Evolutionary conservation across 2,113 vertebrate genomes (phyloP).

Genomic region (Saccopteryx leptura): DNA sequence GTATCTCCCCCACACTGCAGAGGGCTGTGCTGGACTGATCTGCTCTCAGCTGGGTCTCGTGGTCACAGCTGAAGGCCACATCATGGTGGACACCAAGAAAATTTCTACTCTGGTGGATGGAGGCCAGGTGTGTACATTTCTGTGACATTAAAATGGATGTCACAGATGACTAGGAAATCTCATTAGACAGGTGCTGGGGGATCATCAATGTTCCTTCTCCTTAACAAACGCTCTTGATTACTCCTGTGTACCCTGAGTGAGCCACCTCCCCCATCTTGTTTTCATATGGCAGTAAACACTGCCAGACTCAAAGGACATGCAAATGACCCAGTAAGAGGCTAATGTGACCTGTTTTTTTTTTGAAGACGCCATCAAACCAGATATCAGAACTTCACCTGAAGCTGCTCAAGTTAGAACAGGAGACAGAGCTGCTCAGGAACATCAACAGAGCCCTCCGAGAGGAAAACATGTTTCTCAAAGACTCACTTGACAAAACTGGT

Average conservation of each 20-base stretch:
- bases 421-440: conserved; percentile 90
- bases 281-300: background rate
- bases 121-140: conserved; percentile 71
- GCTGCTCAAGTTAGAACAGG: conserved; percentile 88
- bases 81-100: conserved; percentile 89
- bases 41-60: conserved; percentile 81
- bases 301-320: background rate
- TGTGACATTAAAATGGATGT: background rate
- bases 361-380: conserved; percentile 79
- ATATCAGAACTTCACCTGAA: conserved; percentile 86
- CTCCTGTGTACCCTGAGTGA: background rate
- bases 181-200: background rate
- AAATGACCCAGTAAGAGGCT: background rate
- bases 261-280: background rate
- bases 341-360: background rate
- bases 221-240: background rate
- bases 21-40: conserved; percentile 89
- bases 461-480: conserved; percentile 91
- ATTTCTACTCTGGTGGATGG: background rate
- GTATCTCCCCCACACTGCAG: conserved; percentile 80
- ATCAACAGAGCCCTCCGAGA: conserved; percentile 89
- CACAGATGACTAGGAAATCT: background rate
- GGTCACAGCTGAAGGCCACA: conserved; percentile 88
- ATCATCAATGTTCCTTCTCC: background rate
- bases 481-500: conserved; percentile 83